Base-by-base conservation (phyloP, 2,888 invertebrate species). In the Ochropleura plecta region DNA sequence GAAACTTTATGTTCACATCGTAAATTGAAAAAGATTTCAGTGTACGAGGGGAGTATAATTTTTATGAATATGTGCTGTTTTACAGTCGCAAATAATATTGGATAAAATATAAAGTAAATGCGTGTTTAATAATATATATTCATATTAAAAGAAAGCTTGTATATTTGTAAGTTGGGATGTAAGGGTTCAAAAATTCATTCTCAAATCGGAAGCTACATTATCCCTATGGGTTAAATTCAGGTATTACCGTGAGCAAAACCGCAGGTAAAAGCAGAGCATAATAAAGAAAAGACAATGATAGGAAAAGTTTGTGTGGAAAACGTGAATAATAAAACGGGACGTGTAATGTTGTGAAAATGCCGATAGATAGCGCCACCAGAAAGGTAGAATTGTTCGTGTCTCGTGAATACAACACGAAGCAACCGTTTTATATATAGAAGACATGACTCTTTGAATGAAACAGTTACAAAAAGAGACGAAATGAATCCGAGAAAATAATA, bases 1-100 rank as follows among this genome's bases (percentile, higher is more conserved):
- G 18, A 77, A 80, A 77, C n/a, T 87, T 87, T 86, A 86, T 71
- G 86, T 16, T 57, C 20, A 60, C 46, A 40, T 86, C 86, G 83
- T 86, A 87, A 87, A 87, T 86, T 87, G 84, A 83, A 83, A 85
- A 86, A 76, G 84, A 80, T 83, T 87, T 87, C 48, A 67, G 66
- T 79, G 72, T 82, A 79, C 68, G 60, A 80, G 59, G 40, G 44
- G 63, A 40, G 63, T 82, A 76, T 79, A 60, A 74, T 79, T 77
- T 86, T 79, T 85, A 82, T 71, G 78, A 81, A 76, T 72, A 67
- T 62, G 74, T 66, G 16, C 69, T 71, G 48, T 84, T 85, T 82
- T 85, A 82, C 66, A 76, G 48, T 66, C 51, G 42, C 42, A 51
- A 71, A 72, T 86, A 76, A 72, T 73, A 69, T 57, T 67, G 55